Percentiles rank a stretch among this genome's conserved stretches.
Evolutionary conservation across 2,888 invertebrate genomes (phyloP).

Genomic region (Epicampocera succincta): DNA sequence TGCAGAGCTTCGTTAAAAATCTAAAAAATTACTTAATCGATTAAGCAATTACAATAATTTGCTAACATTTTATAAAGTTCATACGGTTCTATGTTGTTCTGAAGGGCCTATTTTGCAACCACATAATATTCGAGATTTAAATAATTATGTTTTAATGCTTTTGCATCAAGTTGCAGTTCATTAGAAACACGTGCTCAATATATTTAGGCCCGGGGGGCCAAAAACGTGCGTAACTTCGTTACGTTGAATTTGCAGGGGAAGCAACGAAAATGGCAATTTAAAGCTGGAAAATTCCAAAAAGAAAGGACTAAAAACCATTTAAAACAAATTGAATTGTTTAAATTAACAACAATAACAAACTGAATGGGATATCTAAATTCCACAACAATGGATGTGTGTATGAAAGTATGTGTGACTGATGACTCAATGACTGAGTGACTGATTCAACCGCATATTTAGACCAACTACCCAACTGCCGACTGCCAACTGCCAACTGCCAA

Average conservation of each 20-base stretch:
- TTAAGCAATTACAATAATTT: too few relatives aligned
- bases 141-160: background rate
- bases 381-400: constrained; percentile 7
- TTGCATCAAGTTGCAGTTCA: constrained; percentile 45
- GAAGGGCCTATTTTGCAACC: constrained; percentile 8
- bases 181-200: constrained; percentile 51
- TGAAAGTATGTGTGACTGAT: constrained; percentile 6
- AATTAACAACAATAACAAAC: constrained; percentile 26
- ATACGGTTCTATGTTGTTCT: background rate
- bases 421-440: constrained; percentile 48
- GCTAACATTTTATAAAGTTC: too few relatives aligned
- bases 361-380: constrained; percentile 23
- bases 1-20: too few relatives aligned
- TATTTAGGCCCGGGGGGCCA: constrained; percentile 29
- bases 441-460: constrained; percentile 48
- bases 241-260: background rate
- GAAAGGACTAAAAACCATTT: background rate
- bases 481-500: constrained; percentile 33
- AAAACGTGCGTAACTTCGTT: constrained; percentile 31
- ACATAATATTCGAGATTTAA: constrained; percentile 2
- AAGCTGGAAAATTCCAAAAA: background rate
- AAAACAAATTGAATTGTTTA: constrained; percentile 38
- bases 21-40: too few relatives aligned
- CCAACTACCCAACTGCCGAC: constrained; percentile 32
- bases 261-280: background rate